Conservation (phyloP, 2,113 vertebrate species). For the Cyprinodon tularosa region DNA sequence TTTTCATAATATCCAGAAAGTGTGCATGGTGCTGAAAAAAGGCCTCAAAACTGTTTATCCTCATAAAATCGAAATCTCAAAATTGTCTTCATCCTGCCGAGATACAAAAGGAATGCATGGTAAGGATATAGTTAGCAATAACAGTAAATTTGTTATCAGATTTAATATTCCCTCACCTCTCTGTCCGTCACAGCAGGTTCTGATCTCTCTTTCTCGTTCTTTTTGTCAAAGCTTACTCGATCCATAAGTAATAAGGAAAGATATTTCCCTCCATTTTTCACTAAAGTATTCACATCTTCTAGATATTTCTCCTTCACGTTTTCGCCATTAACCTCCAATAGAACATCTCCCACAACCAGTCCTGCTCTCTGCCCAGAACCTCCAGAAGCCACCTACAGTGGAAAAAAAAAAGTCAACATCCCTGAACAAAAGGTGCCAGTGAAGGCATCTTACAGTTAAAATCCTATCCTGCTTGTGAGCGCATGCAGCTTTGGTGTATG, state of each 20-base stretch:
- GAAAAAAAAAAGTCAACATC: background rate
- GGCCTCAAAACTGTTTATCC: background rate
- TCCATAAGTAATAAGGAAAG: constrained; percentile 69
- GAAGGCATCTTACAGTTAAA: background rate
- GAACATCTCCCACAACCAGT: constrained; percentile 74
- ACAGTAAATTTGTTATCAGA: background rate
- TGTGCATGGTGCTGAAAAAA: background rate
- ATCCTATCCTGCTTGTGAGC: background rate
- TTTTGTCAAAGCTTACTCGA: constrained; percentile 32
- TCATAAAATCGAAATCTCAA: constrained; percentile 53
- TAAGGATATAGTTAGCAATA: background rate
- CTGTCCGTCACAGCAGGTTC: constrained; percentile 7
- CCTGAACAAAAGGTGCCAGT: background rate
- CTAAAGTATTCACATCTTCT: constrained; percentile 71
- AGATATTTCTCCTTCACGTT: constrained; percentile 73
- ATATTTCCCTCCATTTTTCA: constrained; percentile 61
- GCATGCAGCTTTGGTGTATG: background rate
- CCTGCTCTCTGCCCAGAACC: constrained; percentile 77
- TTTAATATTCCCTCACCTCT: constrained; percentile 40
- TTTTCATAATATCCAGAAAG: background rate
- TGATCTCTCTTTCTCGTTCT: constrained; percentile 27
- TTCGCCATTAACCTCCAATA: constrained; percentile 82
- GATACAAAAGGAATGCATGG: constrained; percentile 16
- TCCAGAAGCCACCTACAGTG: constrained; percentile 73
- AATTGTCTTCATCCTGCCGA: constrained; percentile 43